These are phyloP conservation scores for Machaerirhynchus nigripectus DNA, from an alignment of 2,113 vertebrate genomes.

Conservation along the genomic window DNA sequence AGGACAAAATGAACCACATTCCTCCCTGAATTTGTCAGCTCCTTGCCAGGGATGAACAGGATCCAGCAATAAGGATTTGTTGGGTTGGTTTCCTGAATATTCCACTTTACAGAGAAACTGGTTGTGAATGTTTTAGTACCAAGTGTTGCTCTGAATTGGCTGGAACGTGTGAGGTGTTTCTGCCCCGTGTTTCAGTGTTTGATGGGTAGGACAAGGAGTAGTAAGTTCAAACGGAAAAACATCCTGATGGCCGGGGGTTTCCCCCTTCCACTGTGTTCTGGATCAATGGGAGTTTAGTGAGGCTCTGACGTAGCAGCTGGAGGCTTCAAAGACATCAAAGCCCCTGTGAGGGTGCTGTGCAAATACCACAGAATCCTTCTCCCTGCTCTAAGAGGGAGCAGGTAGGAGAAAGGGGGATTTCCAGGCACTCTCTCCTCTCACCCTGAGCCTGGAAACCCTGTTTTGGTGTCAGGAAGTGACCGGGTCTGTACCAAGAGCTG, in stretches of 20 bases:
- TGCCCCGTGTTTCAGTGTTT: neutral
- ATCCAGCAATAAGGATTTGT: neutral
- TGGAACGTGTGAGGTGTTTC: neutral
- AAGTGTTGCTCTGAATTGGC: neutral
- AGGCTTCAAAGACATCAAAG: neutral
- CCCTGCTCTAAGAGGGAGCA: neutral
- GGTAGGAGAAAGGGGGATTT: neutral
- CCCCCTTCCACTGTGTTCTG: neutral
- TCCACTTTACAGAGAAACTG: neutral
- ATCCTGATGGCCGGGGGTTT: neutral
- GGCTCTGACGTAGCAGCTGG: neutral
- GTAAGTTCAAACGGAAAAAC: neutral
- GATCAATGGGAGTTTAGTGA: neutral
- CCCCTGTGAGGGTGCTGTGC: neutral
- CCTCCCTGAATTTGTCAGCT: neutral
- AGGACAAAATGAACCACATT: neutral
- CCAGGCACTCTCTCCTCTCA: rapidly evolving
- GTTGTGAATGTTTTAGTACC: neutral
- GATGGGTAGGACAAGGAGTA: neutral
- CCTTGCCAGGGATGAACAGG: neutral
- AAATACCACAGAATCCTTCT: neutral
- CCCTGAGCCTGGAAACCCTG: neutral
- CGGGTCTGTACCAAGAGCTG: rapidly evolving
- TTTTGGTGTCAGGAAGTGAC: neutral
- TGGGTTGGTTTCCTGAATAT: neutral